Evolutionary conservation across 2,888 invertebrate genomes (phyloP), one percentile per base, ranked within the genome.

Genomic region (Ferdinandea cuprea): DNA sequence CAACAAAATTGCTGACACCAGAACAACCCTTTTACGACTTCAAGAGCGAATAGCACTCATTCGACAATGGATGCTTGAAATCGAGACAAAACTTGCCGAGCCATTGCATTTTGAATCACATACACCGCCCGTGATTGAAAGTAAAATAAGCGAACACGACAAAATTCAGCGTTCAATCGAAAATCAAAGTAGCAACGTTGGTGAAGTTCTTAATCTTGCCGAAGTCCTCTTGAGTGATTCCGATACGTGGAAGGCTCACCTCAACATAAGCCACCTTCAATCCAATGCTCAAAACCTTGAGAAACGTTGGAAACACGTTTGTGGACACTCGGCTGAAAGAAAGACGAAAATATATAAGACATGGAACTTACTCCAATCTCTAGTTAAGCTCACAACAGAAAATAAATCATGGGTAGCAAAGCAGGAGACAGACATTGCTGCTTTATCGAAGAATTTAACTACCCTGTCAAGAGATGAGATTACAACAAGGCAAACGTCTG

Each of bases 281-380:
- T 91, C 92, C 0, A 94, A 95, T 0, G 93, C 94, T 59, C 94
- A 95, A 61, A 94, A 94, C 72, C 91, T 96, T 9, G 96, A 96
- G 87, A 94, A 93, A 88, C 93, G 96, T 84, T 96, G 96, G 96
- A 95, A 94, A 87, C 92, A 93, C 46, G 94, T 96, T 1, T 96
- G 96, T 87, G 93, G 93, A 2, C 92, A 93, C 88, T 95, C 95
- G 0, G 93, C 94, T 5, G 94, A 94, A 68, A 92, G 95, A 1
- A 96, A 95, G 89, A 92, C 93, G 0, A 94, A 93, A 72, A 94
- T 96, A 72, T 89, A 93, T 1, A 90, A 91, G 44, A 91, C 93
- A 0, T 94, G 94, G 94, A 92, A 92, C 77, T 87, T 94, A 5
- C 88, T 95, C 11, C 92, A 93, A 86, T 93, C 94, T 73, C 90